Conservation (phyloP, 2,888 invertebrate genomes). For the Tuberolachnus salignus region DNA sequence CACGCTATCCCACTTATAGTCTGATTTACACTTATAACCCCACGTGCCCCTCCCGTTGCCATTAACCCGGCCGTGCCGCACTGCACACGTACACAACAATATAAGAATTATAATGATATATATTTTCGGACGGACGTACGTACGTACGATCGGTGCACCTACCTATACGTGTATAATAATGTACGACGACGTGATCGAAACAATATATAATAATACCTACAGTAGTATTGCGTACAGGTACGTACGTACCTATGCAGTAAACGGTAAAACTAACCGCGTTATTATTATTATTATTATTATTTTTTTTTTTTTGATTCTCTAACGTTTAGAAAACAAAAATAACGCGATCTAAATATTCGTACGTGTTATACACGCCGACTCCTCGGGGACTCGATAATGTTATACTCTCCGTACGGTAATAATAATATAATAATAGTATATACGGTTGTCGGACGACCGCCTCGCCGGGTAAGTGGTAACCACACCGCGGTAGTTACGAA, state of each 20-base stretch:
- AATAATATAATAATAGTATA: no score
- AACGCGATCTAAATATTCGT: slow-evolving; percentile 34
- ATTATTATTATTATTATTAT: no score
- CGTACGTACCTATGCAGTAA: background rate
- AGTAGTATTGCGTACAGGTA: no score
- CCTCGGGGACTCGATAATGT: background rate
- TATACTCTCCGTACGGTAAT: background rate
- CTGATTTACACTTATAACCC: no score
- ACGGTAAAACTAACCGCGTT: slow-evolving; percentile 22
- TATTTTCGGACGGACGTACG: background rate
- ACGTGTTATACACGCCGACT: background rate
- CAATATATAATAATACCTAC: no score
- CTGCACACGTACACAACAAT: background rate
- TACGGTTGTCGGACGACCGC: background rate
- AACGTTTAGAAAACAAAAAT: background rate
- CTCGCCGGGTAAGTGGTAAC: no score
- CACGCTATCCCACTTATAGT: no score
- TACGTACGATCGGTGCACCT: background rate
- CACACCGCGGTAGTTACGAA: background rate
- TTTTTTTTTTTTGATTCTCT: slow-evolving; percentile 9
- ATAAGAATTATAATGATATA: background rate
- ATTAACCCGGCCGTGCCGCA: no score
- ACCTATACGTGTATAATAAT: no score
- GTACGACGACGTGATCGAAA: slow-evolving; percentile 10
- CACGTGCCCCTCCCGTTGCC: no score